Base-by-base conservation (phyloP, 2,888 invertebrate genomes). In the Eurois occulta region DNA sequence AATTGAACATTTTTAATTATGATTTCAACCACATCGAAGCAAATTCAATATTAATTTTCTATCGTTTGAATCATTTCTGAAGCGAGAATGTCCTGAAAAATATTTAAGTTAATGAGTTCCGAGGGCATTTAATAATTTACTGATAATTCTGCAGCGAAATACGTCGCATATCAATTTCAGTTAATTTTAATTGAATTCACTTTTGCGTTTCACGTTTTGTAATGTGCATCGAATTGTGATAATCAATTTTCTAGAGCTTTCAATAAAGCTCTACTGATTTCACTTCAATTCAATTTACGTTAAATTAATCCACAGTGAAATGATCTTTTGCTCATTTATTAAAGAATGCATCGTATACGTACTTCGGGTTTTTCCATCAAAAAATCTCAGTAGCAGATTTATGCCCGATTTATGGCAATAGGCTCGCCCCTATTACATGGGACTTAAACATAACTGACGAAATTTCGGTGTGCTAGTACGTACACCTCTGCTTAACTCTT, bases 151-250 rank as follows among this genome's bases (percentile, higher is more conserved):
- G 38, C 10, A 32, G 38, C 21, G 24, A 32, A 55, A 43, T 52
- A 18, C 46, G n/a, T n/a, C 58, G 21, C 28, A 60, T 69, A 46
- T 65, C 41, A 69, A 81, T 66, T 75, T 69, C 64, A 75, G 21
- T 81, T 52, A 28, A 81, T 69, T 62, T 80, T 75, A 52, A 80
- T 80, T 75, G 58, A 43, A 68, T 75, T 52, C 35, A 8, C 28
- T 35, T 69, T 75, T 21, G 21, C 18, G 28, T 41, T 81, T 67
- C 67, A n/a, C 62, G 21, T 81, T 81, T 35, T 69, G 58, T 48
- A 35, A 81, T 65, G 52, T 58, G 35, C 68, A 75, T 21, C 28
- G 52, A 66, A 48, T 81, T 69, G 16, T 65, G 18, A 65, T 60
- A 64, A 43, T 58, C 10, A 67, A 62, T 74, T 60, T 81, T 68